These are phyloP conservation scores for Odocoileus virginianus DNA, from an alignment of 2,113 vertebrate genomes.

Conservation along the genomic window DNA sequence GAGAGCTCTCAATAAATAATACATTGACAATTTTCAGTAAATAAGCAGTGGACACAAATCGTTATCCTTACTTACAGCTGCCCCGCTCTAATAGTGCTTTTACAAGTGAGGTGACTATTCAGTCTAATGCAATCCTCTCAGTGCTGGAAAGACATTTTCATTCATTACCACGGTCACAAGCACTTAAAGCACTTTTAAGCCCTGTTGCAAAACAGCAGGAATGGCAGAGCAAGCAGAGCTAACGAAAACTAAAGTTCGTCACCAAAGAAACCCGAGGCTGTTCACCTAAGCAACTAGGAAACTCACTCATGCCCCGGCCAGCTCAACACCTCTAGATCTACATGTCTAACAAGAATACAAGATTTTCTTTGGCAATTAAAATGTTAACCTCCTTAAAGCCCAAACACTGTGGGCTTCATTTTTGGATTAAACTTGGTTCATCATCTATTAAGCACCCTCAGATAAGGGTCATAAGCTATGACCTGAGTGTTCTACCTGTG, in stretches of 20 bases:
- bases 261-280: slow-evolving; percentile 74
- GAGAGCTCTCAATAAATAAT: slow-evolving; percentile 98
- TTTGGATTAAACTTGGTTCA: background rate
- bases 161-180: slow-evolving; percentile 98
- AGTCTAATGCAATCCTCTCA: slow-evolving; percentile 92
- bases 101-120: slow-evolving; percentile 98
- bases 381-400: slow-evolving; percentile 56
- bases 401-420: slow-evolving; percentile 11
- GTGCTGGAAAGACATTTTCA: slow-evolving; percentile 95
- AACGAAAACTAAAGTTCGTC: slow-evolving; percentile 81
- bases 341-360: background rate
- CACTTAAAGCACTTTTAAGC: slow-evolving; percentile 99
- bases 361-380: slow-evolving; percentile 29
- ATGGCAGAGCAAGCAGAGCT: slow-evolving; percentile 80
- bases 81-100: slow-evolving; percentile 93
- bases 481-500: background rate
- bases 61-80: slow-evolving; percentile 93
- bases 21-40: slow-evolving; percentile 98
- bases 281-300: slow-evolving; percentile 71
- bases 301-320: slow-evolving; percentile 32
- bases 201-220: slow-evolving; percentile 89
- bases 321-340: background rate
- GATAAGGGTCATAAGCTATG: background rate
- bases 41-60: slow-evolving; percentile 95
- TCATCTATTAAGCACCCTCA: background rate